Evolutionary conservation across 1,140 invertebrate genomes (phyloP), one percentile per base, ranked within the genome.

Genomic region (Eurosta solidaginis): DNA sequence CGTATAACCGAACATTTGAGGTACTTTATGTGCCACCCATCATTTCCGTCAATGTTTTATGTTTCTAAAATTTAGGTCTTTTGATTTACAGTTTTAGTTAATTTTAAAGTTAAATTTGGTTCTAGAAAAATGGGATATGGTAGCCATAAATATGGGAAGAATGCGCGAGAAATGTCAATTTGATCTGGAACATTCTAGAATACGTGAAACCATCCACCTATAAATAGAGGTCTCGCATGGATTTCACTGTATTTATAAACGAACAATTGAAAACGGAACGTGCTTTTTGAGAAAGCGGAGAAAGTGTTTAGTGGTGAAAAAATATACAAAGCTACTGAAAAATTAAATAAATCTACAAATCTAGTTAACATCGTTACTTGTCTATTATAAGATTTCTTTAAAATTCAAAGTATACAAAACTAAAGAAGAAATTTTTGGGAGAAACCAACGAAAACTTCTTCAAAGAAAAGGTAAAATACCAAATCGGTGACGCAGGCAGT

Each of bases 181-280:
- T 17, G 40, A 47, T 74, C 78, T 63, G 68, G 79, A 78, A 79
- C 68, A 75, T 79, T 79, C 79, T 74, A 75, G 79, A 79, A 79
- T n/a, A 73, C 49, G 27, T 76, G 74, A 79, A 76, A 76, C 54
- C 44, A 36, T 25, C 50, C 17, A 14, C 59, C 78, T 79, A 79
- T 79, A 79, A 77, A 79, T 79, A 79, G 27, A 27, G 36, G 74
- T 77, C 44, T 17, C 22, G 17, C 25, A 12, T 42, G 25, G 20
- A 20, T 63, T 44, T 59, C 36, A 29, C 4, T 27, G 40, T 52
- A 78, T 78, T 78, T 59, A 44, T 36, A 77, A 76, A 76, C 63
- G 52, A 73, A 78, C 44, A 77, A 42, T 29, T 52, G 52, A 79
- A 63, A 77, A 73, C 36, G 73, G 12, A 76, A 80, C 29, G 42